A percentile compares a stretch with the other conserved stretches of the same genome.
Evolutionary conservation across 2,888 invertebrate genomes (phyloP).

Genomic region (Hirtodrosophila alboralis): DNA sequence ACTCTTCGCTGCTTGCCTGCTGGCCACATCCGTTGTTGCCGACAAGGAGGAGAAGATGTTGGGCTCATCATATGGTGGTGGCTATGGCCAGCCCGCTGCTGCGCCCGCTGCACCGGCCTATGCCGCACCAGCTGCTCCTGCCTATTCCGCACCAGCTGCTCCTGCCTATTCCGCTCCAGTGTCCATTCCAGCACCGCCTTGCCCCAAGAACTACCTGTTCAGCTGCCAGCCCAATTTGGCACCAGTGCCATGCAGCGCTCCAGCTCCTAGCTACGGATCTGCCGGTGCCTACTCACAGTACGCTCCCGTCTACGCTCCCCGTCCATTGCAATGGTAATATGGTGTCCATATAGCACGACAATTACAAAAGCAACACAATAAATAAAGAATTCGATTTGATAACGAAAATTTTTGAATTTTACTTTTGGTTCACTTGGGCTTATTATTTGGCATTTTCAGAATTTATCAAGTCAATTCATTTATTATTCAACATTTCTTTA

Average conservation of each 20-base stretch:
- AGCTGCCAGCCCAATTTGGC: conserved; percentile 79
- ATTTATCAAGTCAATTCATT: too few relatives aligned
- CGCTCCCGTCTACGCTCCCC: conserved; percentile 68
- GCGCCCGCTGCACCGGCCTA: conserved; percentile 49
- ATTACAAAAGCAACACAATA: conserved; percentile 21
- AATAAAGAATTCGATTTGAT: conserved; percentile 26
- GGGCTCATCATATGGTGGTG: conserved; percentile 65
- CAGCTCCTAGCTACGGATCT: conserved; percentile 67
- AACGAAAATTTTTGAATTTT: conserved; percentile 5
- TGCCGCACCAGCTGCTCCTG: conserved; percentile 43
- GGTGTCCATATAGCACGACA: neutral
- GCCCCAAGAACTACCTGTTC: conserved; percentile 80
- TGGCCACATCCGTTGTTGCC: conserved; percentile 48
- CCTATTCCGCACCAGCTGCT: conserved; percentile 53
- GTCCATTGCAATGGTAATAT: conserved; percentile 48
- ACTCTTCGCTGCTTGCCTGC: conserved; percentile 53
- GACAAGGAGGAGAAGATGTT: conserved; percentile 66
- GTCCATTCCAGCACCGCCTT: conserved; percentile 72
- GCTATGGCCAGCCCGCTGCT: conserved; percentile 50
- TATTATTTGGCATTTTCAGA: too few relatives aligned
- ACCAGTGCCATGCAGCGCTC: conserved; percentile 77
- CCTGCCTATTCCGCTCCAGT: conserved; percentile 44
- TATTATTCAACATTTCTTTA: too few relatives aligned
- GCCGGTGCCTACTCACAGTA: conserved; percentile 80
- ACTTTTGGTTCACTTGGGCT: too few relatives aligned